Evolutionary conservation across 2,797 vertebrate genomes (phyloP).

Genomic region (Myiotriccus ornatus): DNA sequence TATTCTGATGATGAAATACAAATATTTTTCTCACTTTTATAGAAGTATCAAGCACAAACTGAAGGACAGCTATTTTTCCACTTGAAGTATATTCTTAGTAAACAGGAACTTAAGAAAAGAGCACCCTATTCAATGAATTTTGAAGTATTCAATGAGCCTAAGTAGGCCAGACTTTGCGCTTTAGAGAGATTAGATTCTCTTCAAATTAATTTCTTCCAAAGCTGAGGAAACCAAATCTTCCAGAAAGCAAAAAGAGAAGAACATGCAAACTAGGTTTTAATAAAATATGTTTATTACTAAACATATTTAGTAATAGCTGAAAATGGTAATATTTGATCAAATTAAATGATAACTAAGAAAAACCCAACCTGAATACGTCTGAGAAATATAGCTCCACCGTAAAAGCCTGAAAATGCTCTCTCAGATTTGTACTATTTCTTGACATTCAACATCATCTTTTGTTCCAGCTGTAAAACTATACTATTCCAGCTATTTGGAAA

Average conservation of each 20-base stretch:
- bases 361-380: background rate
- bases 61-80: background rate
- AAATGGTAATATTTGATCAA: background rate
- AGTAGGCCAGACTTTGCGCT: background rate
- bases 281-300: background rate
- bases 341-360: background rate
- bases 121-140: background rate
- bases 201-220: background rate
- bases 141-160: background rate
- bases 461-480: background rate
- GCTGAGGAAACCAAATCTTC: background rate
- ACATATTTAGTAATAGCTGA: background rate
- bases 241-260: background rate
- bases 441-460: background rate
- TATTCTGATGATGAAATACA: background rate
- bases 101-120: background rate
- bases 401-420: background rate
- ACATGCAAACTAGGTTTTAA: background rate
- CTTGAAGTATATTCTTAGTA: background rate
- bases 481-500: background rate
- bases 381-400: background rate
- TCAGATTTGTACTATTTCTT: background rate
- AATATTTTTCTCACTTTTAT: background rate
- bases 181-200: background rate
- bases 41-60: background rate